Conservation (phyloP, 2,113 vertebrate genomes). For the Columba janthina region DNA sequence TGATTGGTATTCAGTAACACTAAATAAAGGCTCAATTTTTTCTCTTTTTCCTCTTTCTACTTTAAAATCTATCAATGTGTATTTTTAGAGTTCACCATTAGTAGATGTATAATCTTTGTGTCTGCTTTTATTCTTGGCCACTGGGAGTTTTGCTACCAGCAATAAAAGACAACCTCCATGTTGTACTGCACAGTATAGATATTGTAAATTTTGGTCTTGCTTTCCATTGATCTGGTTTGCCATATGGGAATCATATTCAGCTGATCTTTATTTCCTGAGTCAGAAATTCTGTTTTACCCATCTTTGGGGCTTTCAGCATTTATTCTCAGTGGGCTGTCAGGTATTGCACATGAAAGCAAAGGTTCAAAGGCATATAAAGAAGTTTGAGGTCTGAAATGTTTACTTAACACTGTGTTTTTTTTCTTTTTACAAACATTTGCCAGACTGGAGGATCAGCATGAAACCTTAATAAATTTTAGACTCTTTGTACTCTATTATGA, state of each 20-base stretch:
- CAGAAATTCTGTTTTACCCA: constrained; percentile 84
- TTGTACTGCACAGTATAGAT: constrained; percentile 74
- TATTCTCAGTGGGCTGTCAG: constrained; percentile 76
- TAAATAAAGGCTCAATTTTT: constrained; percentile 38
- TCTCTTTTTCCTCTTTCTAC: constrained; percentile 9
- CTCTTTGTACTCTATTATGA: constrained; percentile 49
- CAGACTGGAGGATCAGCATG: constrained; percentile 65
- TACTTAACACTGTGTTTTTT: constrained; percentile 71
- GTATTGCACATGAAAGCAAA: constrained; percentile 81
- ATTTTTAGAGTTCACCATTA: constrained; percentile 65
- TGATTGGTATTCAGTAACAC: constrained; percentile 41
- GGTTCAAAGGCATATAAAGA: constrained; percentile 80
- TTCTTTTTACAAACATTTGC: constrained; percentile 75
- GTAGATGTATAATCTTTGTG: constrained; percentile 60
- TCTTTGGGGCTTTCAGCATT: constrained; percentile 79
- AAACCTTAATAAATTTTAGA: constrained; percentile 69
- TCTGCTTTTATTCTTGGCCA: constrained; percentile 66
- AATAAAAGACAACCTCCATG: constrained; percentile 75
- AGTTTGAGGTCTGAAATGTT: constrained; percentile 78
- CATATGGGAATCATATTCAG: constrained; percentile 81
- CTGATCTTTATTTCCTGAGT: constrained; percentile 86
- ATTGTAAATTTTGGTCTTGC: constrained; percentile 81
- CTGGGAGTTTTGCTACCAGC: constrained; percentile 76
- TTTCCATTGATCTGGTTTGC: constrained; percentile 81
- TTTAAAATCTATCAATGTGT: constrained; percentile 42